Base-by-base conservation (phyloP, 1,140 invertebrate genomes). In the Pinna nobilis region DNA sequence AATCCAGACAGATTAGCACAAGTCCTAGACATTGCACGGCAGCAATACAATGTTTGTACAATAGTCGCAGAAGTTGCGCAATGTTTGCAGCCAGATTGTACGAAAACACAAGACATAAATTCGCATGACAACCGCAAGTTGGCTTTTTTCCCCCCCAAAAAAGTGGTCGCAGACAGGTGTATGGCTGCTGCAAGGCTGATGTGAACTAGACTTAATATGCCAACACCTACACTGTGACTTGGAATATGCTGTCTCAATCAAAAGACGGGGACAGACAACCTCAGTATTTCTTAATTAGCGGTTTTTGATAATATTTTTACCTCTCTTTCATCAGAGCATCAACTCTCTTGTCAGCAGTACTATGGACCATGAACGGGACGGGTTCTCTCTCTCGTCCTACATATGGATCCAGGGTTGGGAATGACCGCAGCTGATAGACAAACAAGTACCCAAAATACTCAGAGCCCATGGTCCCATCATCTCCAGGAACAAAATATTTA, bases 251-350 rank as follows among this genome's bases (percentile, higher is more conserved):
- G n/a, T n/a, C n/a, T n/a, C n/a, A n/a, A n/a, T n/a, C n/a, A n/a
- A n/a, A n/a, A n/a, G n/a, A n/a, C n/a, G n/a, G n/a, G n/a, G n/a
- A n/a, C n/a, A n/a, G n/a, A n/a, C 5, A 39, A 13, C 41, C n/a
- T 53, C 20, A n/a, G 15, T 23, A 6, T 1, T 20, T n/a, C 18
- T 3, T 18, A 30, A 57, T 1, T 15, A 25, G 1, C n/a, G n/a
- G n/a, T 60, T 18, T 28, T 9, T 11, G 11, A 30, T 25, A 23
- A 28, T 35, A 15, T 20, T 25, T 59, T 20, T 61, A 85, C 86
- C 86, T 86, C 50, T 84, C 75, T 55, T 72, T 75, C 51, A 86
- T 70, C n/a, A 87, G 51, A 50, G 80, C 68, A 32, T 79, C 76
- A 1, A 86, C 66, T 28, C 86, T 63, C 25, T 82, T 70, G 15